Conservation (phyloP, 2,113 vertebrate species). For the Oreotrochilus melanogaster region DNA sequence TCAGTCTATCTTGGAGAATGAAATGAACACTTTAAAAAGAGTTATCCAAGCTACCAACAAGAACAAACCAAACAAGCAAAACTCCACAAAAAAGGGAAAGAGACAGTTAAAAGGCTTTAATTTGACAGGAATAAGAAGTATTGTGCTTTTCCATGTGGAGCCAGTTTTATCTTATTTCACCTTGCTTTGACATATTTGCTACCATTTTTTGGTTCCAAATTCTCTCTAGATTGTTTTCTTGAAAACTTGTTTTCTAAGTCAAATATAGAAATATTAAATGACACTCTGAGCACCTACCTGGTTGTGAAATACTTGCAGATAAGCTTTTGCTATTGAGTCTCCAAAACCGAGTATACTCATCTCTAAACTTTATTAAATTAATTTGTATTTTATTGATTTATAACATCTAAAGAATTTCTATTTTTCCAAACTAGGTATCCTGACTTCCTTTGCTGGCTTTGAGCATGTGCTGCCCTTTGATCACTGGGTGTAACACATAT, state of each 20-base stretch:
- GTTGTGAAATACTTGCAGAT: background rate
- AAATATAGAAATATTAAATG: background rate
- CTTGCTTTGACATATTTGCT: background rate
- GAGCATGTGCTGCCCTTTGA: background rate
- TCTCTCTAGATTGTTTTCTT: background rate
- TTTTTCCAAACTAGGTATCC: background rate
- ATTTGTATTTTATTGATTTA: background rate
- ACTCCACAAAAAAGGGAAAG: background rate
- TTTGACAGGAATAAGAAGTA: background rate
- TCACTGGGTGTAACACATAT: fast-evolving
- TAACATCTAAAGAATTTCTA: background rate
- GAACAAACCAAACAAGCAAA: background rate
- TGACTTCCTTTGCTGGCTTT: background rate
- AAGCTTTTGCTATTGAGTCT: background rate
- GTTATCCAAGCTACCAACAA: background rate
- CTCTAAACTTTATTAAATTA: background rate
- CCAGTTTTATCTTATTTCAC: background rate
- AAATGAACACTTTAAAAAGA: background rate
- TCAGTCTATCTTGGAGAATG: background rate
- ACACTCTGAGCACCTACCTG: background rate
- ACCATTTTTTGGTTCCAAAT: background rate
- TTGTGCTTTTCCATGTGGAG: background rate
- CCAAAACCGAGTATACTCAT: background rate
- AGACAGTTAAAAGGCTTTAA: background rate
- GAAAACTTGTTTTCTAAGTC: background rate